Evolutionary conservation across 2,797 vertebrate species (phyloP).

Genomic region (Calcarius lapponicus): DNA sequence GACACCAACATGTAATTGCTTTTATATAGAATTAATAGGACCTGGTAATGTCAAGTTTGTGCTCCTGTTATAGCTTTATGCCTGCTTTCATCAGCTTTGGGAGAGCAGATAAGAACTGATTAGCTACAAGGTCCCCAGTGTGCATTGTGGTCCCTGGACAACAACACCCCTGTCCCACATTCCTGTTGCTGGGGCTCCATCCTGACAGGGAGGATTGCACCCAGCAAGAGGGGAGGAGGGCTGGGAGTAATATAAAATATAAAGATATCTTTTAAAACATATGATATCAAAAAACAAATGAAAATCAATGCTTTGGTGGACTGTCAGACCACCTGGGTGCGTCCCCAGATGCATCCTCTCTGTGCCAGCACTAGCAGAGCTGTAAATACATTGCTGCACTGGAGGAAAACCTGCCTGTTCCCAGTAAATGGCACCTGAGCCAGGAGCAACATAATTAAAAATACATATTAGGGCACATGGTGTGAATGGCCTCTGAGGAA

Average conservation of each 20-base stretch:
- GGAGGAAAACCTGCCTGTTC: background rate
- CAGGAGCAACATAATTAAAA: background rate
- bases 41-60: background rate
- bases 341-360: background rate
- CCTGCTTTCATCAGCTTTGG: background rate
- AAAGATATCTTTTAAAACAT: background rate
- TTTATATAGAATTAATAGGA: background rate
- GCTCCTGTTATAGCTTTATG: background rate
- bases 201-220: background rate
- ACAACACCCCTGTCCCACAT: background rate
- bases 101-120: background rate
- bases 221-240: background rate
- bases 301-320: background rate
- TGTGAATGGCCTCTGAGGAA: background rate
- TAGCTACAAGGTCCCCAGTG: rapidly evolving
- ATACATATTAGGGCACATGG: background rate
- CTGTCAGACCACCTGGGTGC: background rate
- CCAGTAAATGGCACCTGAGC: background rate
- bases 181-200: background rate
- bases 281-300: background rate
- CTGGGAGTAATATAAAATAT: background rate
- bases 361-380: background rate
- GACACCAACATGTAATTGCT: background rate
- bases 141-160: background rate
- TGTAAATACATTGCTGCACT: background rate